Conservation (phyloP, 2,797 vertebrate species). For the Rhinophrynus dorsalis region DNA sequence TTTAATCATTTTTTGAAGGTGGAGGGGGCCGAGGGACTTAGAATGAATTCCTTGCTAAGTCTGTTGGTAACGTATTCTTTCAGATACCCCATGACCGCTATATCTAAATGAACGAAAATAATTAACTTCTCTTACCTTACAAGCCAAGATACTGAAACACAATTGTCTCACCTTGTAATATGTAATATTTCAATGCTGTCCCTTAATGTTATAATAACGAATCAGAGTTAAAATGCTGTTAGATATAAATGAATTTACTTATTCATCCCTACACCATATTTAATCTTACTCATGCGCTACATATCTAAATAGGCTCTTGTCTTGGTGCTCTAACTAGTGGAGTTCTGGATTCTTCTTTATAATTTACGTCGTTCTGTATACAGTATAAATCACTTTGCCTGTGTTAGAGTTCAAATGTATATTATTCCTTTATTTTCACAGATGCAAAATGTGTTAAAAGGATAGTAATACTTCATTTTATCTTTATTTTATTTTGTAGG, state of each 20-base stretch:
- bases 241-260: constrained; percentile 68
- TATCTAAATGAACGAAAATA: constrained; percentile 69
- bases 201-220: constrained; percentile 65
- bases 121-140: constrained; percentile 69
- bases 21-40: neutral
- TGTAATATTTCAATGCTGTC: constrained; percentile 58
- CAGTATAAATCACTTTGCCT: too few relatives aligned
- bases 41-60: constrained; percentile 51
- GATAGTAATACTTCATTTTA: too few relatives aligned
- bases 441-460: too few relatives aligned
- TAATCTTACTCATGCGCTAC: constrained; percentile 53
- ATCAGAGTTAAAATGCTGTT: constrained; percentile 58
- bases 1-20: constrained; percentile 54
- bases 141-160: constrained; percentile 63
- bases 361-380: too few relatives aligned
- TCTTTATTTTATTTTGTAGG: too few relatives aligned
- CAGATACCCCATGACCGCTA: constrained; percentile 57
- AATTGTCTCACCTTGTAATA: constrained; percentile 66
- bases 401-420: too few relatives aligned
- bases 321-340: neutral
- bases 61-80: constrained; percentile 53
- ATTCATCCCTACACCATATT: constrained; percentile 58
- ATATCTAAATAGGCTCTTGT: neutral
- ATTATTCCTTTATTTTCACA: too few relatives aligned
- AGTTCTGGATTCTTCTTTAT: neutral